These are phyloP conservation scores for Tenualosa ilisha DNA, from an alignment of 2,797 vertebrate genomes.

Conservation along the genomic window DNA sequence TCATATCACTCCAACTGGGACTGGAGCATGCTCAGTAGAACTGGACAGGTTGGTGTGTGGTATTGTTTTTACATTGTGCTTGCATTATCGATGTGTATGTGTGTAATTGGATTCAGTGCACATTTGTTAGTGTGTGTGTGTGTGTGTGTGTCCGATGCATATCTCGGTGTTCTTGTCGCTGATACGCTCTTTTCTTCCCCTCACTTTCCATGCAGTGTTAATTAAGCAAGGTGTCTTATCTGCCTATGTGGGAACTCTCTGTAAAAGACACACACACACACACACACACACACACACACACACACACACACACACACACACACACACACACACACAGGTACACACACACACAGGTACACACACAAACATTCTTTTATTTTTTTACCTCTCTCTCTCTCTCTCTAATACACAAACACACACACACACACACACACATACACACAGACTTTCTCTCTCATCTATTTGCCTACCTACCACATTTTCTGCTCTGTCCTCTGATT, in stretches of 20 bases:
- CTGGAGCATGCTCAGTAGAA: constrained; percentile 32
- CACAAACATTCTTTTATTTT: neutral
- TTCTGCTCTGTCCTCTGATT: neutral
- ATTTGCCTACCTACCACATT: neutral
- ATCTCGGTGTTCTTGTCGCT: neutral
- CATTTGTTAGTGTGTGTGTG: neutral
- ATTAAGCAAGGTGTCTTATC: neutral
- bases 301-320: neutral
- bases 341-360: neutral
- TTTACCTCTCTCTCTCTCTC: no score
- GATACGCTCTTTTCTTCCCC: neutral
- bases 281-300: neutral
- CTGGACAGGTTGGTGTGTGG: neutral
- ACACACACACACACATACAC: neutral
- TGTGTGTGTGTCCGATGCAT: neutral
- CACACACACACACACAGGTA: neutral
- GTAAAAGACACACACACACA: neutral
- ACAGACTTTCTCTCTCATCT: neutral
- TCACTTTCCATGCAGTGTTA: constrained; percentile 1
- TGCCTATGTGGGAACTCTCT: neutral
- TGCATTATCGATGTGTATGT: neutral
- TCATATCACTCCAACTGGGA: constrained; percentile 40
- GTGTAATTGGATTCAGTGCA: neutral
- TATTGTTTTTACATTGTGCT: neutral
- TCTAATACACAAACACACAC: neutral